Conservation (phyloP, 2,113 vertebrate species). For the Limanda limanda region DNA sequence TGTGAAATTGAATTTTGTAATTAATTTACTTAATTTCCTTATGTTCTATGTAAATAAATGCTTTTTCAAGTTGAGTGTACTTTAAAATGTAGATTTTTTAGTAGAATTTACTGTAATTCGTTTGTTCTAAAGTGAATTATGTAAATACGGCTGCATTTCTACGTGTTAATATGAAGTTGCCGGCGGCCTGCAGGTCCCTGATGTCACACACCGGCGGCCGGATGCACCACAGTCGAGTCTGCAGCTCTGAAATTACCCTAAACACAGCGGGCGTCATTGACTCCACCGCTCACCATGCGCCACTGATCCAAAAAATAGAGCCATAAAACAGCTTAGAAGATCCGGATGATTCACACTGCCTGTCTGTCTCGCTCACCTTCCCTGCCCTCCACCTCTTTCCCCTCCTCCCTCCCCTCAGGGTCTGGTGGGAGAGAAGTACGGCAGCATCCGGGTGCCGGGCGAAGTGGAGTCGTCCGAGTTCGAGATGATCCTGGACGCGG, state of each 20-base stretch:
- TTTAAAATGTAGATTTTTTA: too few relatives aligned
- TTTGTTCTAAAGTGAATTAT: too few relatives aligned
- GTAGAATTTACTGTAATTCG: too few relatives aligned
- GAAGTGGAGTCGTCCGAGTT: constrained; percentile 98
- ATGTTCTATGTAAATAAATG: too few relatives aligned
- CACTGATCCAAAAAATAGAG: constrained; percentile 43
- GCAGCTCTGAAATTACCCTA: constrained; percentile 36
- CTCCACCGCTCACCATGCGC: constrained; percentile 38
- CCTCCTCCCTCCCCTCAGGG: constrained; percentile 83
- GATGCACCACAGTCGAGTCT: neutral
- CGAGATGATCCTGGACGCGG: constrained; percentile 98
- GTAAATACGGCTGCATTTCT: too few relatives aligned
- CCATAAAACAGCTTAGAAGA: constrained; percentile 28
- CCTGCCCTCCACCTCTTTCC: constrained; percentile 5
- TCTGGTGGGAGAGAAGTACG: constrained; percentile 97
- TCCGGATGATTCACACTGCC: constrained; percentile 5
- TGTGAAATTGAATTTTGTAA: too few relatives aligned
- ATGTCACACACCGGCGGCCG: neutral
- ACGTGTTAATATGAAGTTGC: too few relatives aligned
- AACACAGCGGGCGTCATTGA: constrained; percentile 45
- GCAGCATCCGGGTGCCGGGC: constrained; percentile 94
- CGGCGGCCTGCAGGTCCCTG: neutral
- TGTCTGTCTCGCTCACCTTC: constrained; percentile 19
- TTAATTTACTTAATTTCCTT: too few relatives aligned
- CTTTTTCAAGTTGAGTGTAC: too few relatives aligned